Conservation (phyloP, 2,888 invertebrate species). For the Malacosoma neustria region DNA sequence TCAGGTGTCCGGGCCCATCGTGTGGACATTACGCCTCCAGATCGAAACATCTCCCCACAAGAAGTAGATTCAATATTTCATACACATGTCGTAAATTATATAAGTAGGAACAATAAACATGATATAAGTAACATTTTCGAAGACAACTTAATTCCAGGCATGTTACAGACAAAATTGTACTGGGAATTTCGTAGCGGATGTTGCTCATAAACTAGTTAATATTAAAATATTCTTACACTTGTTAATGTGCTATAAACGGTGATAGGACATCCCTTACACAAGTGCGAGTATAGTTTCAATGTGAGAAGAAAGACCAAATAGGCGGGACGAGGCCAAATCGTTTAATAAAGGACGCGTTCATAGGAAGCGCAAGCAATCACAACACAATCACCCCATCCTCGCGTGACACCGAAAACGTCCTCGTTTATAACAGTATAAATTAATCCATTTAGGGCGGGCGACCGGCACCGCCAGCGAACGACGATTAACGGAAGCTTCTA, state of each 20-base stretch:
- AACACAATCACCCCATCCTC: conserved; percentile 72
- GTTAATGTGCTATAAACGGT: not conserved
- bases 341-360: conserved; percentile 61
- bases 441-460: conserved; percentile 73
- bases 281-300: conserved; percentile 13
- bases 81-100: not conserved
- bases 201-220: not conserved
- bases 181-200: not conserved
- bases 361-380: conserved; percentile 71
- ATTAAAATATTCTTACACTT: not conserved
- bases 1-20: conserved; percentile 64
- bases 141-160: not conserved
- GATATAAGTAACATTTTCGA: too few relatives aligned
- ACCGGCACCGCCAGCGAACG: conserved; percentile 62
- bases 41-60: not conserved
- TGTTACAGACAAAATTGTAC: not conserved
- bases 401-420: conserved; percentile 74
- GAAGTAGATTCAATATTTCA: not conserved
- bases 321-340: conserved; percentile 29
- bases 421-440: conserved; percentile 74
- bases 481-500: conserved; percentile 76
- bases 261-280: conserved; percentile 4
- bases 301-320: conserved; percentile 6
- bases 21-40: conserved; percentile 51
- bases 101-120: too few relatives aligned